These are phyloP conservation scores for Adela reaumurella DNA, from an alignment of 2,888 invertebrate genomes.

Conservation along the genomic window DNA sequence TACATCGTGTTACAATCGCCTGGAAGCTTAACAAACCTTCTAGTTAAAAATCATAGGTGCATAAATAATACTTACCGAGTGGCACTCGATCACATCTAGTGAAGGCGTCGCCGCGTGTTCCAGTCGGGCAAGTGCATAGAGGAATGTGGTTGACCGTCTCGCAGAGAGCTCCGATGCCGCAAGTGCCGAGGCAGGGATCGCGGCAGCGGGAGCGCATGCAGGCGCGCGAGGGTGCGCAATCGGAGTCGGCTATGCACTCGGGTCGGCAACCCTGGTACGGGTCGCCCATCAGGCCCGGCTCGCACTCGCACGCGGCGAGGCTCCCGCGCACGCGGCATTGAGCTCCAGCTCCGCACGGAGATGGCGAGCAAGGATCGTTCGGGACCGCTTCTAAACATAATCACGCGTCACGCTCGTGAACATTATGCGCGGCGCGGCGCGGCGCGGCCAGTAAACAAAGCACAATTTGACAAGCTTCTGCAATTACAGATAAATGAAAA, in stretches of 20 bases:
- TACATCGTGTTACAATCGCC: too few species aligned
- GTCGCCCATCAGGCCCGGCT: constrained; percentile 69
- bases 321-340: constrained; percentile 71
- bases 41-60: too few species aligned
- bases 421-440: too few species aligned
- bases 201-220: constrained; percentile 80
- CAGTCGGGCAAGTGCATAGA: constrained; percentile 69
- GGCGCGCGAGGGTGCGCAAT: constrained; percentile 76
- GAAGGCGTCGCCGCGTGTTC: constrained; percentile 66
- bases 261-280: constrained; percentile 75
- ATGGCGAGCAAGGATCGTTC: constrained; percentile 76
- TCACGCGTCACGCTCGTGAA: too few species aligned
- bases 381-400: constrained; percentile 21
- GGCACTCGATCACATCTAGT: constrained; percentile 50
- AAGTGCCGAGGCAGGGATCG: constrained; percentile 79
- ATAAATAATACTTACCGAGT: constrained; percentile 29
- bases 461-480: neutral
- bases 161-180: constrained; percentile 79
- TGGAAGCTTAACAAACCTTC: too few species aligned
- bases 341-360: constrained; percentile 80
- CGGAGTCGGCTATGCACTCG: constrained; percentile 85
- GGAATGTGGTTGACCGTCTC: constrained; percentile 69
- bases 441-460: too few species aligned
- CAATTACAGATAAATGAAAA: neutral
- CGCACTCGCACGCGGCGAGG: constrained; percentile 70